phyloP scores from a whole-genome alignment of 1,140 invertebrate species.

The Drosophila guanche region DNA sequence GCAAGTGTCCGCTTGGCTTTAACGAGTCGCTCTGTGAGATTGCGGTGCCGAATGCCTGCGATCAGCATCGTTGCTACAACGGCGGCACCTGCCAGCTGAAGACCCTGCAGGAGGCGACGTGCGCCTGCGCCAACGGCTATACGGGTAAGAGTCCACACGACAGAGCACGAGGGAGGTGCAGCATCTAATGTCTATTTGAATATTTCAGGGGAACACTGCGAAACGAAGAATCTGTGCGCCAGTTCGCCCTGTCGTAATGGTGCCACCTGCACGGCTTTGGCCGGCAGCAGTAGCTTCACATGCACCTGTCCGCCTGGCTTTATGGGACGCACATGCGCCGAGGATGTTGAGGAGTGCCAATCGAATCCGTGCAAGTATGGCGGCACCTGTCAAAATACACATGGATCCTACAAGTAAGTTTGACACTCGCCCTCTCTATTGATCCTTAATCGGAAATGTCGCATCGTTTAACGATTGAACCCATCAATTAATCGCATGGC shows the following conservation, averaged over 20 bases:
- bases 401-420: slow-evolving; percentile 95
- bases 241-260: slow-evolving; percentile 94
- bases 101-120: slow-evolving; percentile 91
- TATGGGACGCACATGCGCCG: slow-evolving; percentile 91
- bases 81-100: slow-evolving; percentile 92
- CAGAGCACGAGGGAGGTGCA: background rate
- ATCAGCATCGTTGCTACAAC: slow-evolving; percentile 93
- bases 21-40: slow-evolving; percentile 97
- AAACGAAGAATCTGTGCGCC: slow-evolving; percentile 94
- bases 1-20: slow-evolving; percentile 95
- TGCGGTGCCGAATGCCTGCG: slow-evolving; percentile 94
- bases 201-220: slow-evolving; percentile 91
- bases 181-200: background rate
- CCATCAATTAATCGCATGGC: slow-evolving; percentile 24
- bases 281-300: slow-evolving; percentile 88
- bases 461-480: slow-evolving; percentile 5
- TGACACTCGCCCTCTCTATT: no score
- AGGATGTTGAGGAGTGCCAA: slow-evolving; percentile 95
- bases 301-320: slow-evolving; percentile 95
- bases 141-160: slow-evolving; percentile 87
- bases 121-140: slow-evolving; percentile 92
- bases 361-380: slow-evolving; percentile 91
- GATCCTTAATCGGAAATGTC: no score
- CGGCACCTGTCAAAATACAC: slow-evolving; percentile 92
- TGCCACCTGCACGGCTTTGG: slow-evolving; percentile 90